Evolutionary conservation across 2,888 invertebrate species (phyloP), one percentile per base, ranked within the genome.

Genomic region (Xanthorhoe designata): DNA sequence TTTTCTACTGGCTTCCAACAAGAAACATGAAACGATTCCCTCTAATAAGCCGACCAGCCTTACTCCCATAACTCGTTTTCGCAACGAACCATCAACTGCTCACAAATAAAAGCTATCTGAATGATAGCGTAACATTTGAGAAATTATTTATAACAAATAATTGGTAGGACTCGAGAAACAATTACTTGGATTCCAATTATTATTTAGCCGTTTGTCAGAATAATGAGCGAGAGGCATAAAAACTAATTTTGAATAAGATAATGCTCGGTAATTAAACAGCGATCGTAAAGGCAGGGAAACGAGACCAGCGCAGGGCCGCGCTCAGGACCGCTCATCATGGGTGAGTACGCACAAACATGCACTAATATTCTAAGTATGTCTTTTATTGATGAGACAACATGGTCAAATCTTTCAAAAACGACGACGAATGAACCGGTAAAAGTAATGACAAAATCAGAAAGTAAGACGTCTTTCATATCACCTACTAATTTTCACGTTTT

Each of bases 211-310:
- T 63, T 47, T 58, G 52, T 58, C 58, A 24, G 61, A 59, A 62
- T 58, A 61, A 66, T 59, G 54, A 62, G 53, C 54, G 61, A 13
- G 50, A 53, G 45, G 15, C 29, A 59, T 65, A 66, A 62, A 62
- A 66, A 58, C 32, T 53, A 66, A 66, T 66, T 62, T 66, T 58
- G 58, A 66, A 59, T 62, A 62, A 61, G 61, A 57, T 62, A 62
- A 62, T 62, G 58, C 54, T 19, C 7, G 47, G 66, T 61, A 66
- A 66, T 66, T 66, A 66, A 61, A 66, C 42, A 38, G 47, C 51
- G 57, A 49, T 66, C 66, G 61, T 66, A 58, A 66, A 66, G 53
- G 24, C 55, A 59, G 29, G 61, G 52, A 32, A 63, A 52, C 52
- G 53, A 66, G 38, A 35, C 51, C 15, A 18, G 17, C 45, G 13